phyloP scores from a whole-genome alignment of 2,113 vertebrate species.

The Microcebus murinus region DNA sequence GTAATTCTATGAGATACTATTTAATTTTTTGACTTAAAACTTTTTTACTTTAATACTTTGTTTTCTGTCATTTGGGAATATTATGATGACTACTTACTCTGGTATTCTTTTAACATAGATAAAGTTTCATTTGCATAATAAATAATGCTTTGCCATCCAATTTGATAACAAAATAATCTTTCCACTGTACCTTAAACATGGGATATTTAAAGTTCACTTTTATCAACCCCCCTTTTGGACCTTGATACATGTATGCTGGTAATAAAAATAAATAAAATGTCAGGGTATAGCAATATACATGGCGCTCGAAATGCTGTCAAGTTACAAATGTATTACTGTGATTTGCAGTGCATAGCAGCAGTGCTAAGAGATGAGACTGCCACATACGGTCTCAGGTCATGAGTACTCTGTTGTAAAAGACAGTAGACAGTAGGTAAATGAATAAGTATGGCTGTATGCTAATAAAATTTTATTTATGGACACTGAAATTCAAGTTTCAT shows the following conservation, averaged over 20 bases:
- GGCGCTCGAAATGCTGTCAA: not conserved
- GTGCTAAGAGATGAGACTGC: not conserved
- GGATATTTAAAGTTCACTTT: not conserved
- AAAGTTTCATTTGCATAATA: not conserved
- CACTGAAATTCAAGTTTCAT: not conserved
- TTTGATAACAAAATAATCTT: not conserved
- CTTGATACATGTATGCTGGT: not conserved
- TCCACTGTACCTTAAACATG: not conserved
- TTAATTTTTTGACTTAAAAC: not conserved
- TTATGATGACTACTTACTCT: not conserved
- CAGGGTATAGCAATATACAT: not conserved
- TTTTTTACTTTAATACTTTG: not conserved
- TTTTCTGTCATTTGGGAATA: not conserved
- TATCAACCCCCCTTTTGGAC: not conserved
- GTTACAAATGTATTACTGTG: not conserved
- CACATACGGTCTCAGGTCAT: not conserved
- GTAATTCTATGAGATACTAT: not conserved
- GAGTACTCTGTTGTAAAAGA: not conserved
- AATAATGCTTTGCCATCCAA: not conserved
- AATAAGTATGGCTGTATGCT: not conserved
- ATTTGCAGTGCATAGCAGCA: not conserved
- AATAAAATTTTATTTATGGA: not conserved
- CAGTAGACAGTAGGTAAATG: not conserved
- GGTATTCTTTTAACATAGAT: not conserved
- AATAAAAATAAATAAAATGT: not conserved